These are phyloP conservation scores for Cataglyphis hispanica DNA, from an alignment of 1,140 invertebrate species.

Conservation along the genomic window DNA sequence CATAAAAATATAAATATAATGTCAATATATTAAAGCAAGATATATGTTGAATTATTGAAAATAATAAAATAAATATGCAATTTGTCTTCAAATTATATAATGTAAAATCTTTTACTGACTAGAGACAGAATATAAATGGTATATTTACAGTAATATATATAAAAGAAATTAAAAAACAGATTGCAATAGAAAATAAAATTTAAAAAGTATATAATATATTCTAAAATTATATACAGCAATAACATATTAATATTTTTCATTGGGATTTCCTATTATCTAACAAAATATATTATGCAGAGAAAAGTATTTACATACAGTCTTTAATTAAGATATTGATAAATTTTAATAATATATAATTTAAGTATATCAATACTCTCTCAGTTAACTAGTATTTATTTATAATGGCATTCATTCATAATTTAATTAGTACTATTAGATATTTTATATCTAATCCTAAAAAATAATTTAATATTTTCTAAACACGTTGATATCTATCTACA, in stretches of 20 bases:
- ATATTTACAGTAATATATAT: not conserved
- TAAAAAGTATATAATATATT: not conserved
- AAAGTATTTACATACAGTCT: slow-evolving; percentile 44
- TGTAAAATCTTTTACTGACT: not conserved
- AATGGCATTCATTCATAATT: not conserved
- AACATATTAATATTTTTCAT: not conserved
- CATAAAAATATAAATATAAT: too few species aligned
- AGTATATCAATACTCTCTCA: not conserved
- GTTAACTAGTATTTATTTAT: slow-evolving; percentile 22
- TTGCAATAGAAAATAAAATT: slow-evolving; percentile 2
- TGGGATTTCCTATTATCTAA: not conserved
- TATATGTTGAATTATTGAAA: too few species aligned
- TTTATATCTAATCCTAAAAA: slow-evolving; percentile 18
- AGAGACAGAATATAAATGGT: slow-evolving; percentile 16
- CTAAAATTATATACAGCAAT: slow-evolving; percentile 14
- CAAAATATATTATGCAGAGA: not conserved
- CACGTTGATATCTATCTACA: not conserved
- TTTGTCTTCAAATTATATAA: not conserved
- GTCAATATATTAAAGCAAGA: too few species aligned
- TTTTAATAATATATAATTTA: slow-evolving; percentile 36
- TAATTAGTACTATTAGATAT: not conserved
- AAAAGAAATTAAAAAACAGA: not conserved
- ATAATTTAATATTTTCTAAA: slow-evolving; percentile 25
- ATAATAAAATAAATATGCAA: slow-evolving; percentile 1
- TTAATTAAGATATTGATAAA: not conserved